Evolutionary conservation across 2,888 invertebrate genomes (phyloP), one percentile per base, ranked within the genome.

Genomic region (Platerodrilus igneus): DNA sequence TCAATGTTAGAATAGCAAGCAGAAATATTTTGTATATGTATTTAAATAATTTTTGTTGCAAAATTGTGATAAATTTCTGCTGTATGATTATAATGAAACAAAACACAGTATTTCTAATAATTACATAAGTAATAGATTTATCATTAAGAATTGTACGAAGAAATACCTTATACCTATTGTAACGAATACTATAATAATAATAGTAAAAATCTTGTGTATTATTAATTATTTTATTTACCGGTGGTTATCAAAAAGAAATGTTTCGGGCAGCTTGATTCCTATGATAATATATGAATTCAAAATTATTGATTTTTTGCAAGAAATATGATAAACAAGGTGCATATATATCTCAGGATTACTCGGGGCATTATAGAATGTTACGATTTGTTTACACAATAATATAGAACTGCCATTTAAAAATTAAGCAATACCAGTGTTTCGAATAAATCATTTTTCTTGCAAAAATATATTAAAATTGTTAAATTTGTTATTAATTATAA

Each of bases 401-500:
- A n/a, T 22, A 19, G 10, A 40, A 45, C 45, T 45, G 45, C 45
- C 45, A 45, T 21, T 37, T 34, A 16, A 29, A 25, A 32, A 30
- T 36, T n/a, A 32, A 45, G 45, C 45, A 45, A 45, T 43, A 50
- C 37, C n/a, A n/a, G 25, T 41, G 39, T 33, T 21, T 28, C 23
- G 13, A 22, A 11, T 30, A 28, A 37, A 37, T 44, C 34, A 32
- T 37, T 26, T 40, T 34, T 34, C 45, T 45, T 41, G 44, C 41
- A 47, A 44, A 37, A 42, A 21, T 9, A 20, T 23, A 20, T 38
- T 50, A n/a, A 37, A 55, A 62, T 63, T 64, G 64, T 65, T 66
- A 58, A 62, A 65, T 65, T 65, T 66, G 64, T 66, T 64, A 64
- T 59, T 62, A 58, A 63, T 52, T 63, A 64, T n/a, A n/a, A n/a